phyloP scores from a whole-genome alignment of 2,797 vertebrate genomes.

The Garrulus glandarius region DNA sequence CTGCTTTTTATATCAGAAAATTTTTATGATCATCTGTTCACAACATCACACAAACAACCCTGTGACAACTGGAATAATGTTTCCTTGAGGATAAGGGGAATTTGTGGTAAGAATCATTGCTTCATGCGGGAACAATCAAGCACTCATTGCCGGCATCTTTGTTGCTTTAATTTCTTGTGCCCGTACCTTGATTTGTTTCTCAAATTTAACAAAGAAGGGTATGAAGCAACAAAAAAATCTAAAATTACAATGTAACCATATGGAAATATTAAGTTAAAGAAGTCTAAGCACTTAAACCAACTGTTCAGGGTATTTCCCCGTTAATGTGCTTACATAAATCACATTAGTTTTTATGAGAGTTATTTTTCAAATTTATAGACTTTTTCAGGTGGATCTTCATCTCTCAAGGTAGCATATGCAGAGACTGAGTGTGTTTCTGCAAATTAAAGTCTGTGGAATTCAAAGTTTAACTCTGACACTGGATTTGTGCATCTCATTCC shows the following conservation, averaged over 20 bases:
- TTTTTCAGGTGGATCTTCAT: conserved; percentile 33
- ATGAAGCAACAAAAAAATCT: conserved; percentile 12
- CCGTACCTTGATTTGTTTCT: conserved; percentile 53
- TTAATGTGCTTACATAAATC: conserved; percentile 63
- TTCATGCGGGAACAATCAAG: conserved; percentile 44
- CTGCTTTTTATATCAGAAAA: not conserved
- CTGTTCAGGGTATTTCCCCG: conserved; percentile 52
- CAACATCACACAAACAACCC: not conserved
- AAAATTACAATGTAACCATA: conserved; percentile 51
- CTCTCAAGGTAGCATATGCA: conserved; percentile 14
- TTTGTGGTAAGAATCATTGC: not conserved
- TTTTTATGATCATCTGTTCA: not conserved
- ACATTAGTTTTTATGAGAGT: conserved; percentile 46
- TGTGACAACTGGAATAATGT: conserved; percentile 6
- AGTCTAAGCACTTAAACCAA: conserved; percentile 50
- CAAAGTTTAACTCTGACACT: not conserved
- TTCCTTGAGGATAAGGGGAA: conserved; percentile 17
- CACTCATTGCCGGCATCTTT: not conserved
- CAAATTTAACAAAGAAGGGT: conserved; percentile 30
- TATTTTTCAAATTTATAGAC: conserved; percentile 58
- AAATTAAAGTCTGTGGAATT: not conserved
- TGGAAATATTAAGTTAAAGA: conserved; percentile 57
- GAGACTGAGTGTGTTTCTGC: not conserved
- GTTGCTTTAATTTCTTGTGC: conserved; percentile 43
- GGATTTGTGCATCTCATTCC: not conserved